Conservation (phyloP, 1,140 invertebrate species). For the Aphaenogaster rudis region DNA sequence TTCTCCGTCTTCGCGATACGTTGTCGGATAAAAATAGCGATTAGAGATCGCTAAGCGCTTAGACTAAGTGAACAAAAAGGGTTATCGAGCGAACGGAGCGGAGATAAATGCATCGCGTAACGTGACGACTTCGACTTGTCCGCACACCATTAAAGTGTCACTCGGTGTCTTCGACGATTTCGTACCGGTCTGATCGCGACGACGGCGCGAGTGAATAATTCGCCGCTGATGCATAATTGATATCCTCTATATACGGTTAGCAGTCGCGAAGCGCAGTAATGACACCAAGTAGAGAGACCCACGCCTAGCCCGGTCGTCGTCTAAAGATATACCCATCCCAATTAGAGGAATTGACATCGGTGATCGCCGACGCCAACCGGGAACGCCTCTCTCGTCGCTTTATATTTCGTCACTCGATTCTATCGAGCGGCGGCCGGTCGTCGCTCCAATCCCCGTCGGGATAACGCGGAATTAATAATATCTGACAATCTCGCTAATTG, state of each 20-base stretch:
- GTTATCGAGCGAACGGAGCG: constrained; percentile 64
- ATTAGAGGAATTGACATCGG: constrained; percentile 69
- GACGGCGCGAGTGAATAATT: constrained; percentile 73
- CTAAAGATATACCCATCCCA: constrained; percentile 68
- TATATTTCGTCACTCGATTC: constrained; percentile 68
- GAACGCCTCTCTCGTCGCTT: constrained; percentile 18
- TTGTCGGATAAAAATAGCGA: background rate
- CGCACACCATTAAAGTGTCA: constrained; percentile 75
- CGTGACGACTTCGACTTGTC: constrained; percentile 72
- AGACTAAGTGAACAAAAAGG: constrained; percentile 45
- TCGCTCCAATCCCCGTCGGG: constrained; percentile 50
- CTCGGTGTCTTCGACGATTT: constrained; percentile 53
- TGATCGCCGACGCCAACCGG: constrained; percentile 25
- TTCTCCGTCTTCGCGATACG: background rate
- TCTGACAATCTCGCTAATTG: constrained; percentile 57
- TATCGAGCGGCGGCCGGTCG: constrained; percentile 24
- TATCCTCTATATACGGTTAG: constrained; percentile 65
- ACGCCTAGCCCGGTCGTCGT: constrained; percentile 46
- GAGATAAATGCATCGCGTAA: background rate
- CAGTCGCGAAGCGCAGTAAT: constrained; percentile 53
- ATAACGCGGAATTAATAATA: constrained; percentile 66
- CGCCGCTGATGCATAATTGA: constrained; percentile 69
- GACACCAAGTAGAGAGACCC: constrained; percentile 43
- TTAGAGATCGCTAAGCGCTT: background rate
- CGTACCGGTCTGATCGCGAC: constrained; percentile 64